These are phyloP conservation scores for Takifugu bimaculatus DNA, from an alignment of 2,113 vertebrate genomes.

Conservation along the genomic window DNA sequence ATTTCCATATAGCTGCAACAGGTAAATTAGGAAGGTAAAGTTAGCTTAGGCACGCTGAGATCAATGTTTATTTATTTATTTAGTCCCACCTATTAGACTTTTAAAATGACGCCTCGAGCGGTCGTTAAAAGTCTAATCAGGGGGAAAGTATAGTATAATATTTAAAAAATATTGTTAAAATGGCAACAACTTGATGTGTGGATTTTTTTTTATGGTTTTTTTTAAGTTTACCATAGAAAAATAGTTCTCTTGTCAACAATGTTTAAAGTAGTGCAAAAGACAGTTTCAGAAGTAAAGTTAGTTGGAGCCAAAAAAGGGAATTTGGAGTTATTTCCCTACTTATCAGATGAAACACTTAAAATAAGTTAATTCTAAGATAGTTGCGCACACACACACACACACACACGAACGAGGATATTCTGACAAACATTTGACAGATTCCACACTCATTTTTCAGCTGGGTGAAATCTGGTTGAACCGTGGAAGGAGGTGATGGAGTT, in stretches of 20 bases:
- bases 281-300: conserved; percentile 57
- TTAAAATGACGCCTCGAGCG: neutral
- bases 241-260: conserved; percentile 46
- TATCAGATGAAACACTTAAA: conserved; percentile 37
- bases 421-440: conserved; percentile 4
- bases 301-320: conserved; percentile 26
- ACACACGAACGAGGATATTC: conserved; percentile 9
- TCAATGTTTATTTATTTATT: neutral
- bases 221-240: conserved; percentile 40
- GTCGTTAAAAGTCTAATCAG: neutral
- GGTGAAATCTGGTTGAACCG: conserved; percentile 7
- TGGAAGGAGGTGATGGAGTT: neutral
- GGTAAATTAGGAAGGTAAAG: conserved; percentile 28
- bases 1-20: conserved; percentile 43
- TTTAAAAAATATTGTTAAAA: neutral
- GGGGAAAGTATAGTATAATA: neutral
- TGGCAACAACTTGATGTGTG: neutral
- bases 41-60: conserved; percentile 27
- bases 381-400: conserved; percentile 9
- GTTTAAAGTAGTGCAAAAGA: conserved; percentile 71
- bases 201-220: conserved; percentile 7
- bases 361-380: conserved; percentile 57
- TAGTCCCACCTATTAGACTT: neutral
- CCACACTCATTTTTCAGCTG: conserved; percentile 1
- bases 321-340: conserved; percentile 31